Percentiles rank a stretch among this genome's conserved stretches.
These are phyloP conservation scores for Hafferia zeledoni DNA, from an alignment of 2,797 vertebrate species.

Conservation along the genomic window DNA sequence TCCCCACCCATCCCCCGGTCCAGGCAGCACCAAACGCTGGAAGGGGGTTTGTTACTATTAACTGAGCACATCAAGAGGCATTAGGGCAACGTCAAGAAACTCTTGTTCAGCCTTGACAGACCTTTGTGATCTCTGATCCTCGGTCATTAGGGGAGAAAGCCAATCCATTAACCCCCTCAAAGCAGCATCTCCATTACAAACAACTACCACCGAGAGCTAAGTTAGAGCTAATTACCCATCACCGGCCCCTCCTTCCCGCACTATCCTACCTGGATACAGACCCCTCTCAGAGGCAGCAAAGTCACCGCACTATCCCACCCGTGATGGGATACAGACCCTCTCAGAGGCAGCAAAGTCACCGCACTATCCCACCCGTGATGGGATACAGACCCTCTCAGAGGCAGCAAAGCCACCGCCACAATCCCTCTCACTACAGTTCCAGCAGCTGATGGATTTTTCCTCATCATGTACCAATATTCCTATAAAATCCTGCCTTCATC, in stretches of 20 bases:
- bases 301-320: no score
- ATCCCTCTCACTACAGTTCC: fast-evolving
- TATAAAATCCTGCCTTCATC: neutral
- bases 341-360: no score
- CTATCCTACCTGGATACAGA: neutral
- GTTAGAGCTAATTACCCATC: neutral
- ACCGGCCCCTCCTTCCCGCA: neutral
- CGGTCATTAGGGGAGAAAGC: neutral
- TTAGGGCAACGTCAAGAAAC: neutral
- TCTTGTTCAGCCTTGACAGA: neutral
- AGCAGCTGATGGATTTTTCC: neutral
- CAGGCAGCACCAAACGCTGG: neutral
- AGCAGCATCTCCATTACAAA: neutral
- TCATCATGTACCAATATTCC: neutral
- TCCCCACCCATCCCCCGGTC: no score
- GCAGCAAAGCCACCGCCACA: neutral
- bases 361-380: neutral
- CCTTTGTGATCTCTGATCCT: neutral
- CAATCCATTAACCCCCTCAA: neutral
- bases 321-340: no score
- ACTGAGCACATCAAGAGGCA: neutral
- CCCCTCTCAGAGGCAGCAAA: no score
- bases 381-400: neutral
- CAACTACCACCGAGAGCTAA: neutral
- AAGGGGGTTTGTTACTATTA: neutral